phyloP scores from a whole-genome alignment of 2,888 invertebrate genomes.

The Anarsia innoxiella region DNA sequence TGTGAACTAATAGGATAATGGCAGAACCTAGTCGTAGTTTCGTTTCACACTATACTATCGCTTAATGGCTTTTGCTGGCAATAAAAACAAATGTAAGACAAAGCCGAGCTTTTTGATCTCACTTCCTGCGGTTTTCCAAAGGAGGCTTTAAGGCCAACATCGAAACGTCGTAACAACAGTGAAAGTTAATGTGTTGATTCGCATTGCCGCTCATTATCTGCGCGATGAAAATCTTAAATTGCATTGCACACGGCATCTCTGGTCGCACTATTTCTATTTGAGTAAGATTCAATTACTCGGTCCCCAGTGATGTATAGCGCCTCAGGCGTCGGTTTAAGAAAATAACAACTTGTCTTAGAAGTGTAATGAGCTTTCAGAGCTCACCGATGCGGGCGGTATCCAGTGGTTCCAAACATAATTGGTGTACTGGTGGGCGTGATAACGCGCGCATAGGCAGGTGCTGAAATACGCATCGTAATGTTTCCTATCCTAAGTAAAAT shows the following conservation, averaged over 20 bases:
- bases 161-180: slow-evolving; percentile 43
- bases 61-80: slow-evolving; percentile 27
- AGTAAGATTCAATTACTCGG: slow-evolving; percentile 60
- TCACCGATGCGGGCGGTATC: slow-evolving; percentile 2
- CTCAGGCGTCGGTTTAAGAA: slow-evolving; percentile 36
- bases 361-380: slow-evolving; percentile 31
- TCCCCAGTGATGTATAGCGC: slow-evolving; percentile 43
- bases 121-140: slow-evolving; percentile 63
- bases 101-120: slow-evolving; percentile 35
- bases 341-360: slow-evolving; percentile 39
- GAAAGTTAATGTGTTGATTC: slow-evolving; percentile 65
- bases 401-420: no score
- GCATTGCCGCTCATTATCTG: slow-evolving; percentile 57
- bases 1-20: slow-evolving; percentile 10
- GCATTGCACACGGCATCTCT: slow-evolving; percentile 49
- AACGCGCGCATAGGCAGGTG: no score
- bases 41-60: slow-evolving; percentile 28
- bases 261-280: slow-evolving; percentile 56
- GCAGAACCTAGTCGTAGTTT: slow-evolving; percentile 22
- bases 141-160: slow-evolving; percentile 59
- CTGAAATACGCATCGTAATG: no score
- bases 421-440: no score
- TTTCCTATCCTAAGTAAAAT: no score
- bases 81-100: slow-evolving; percentile 34
- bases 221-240: slow-evolving; percentile 68